Evolutionary conservation across 2,113 vertebrate genomes (phyloP).

Genomic region (Leiothrix lutea): DNA sequence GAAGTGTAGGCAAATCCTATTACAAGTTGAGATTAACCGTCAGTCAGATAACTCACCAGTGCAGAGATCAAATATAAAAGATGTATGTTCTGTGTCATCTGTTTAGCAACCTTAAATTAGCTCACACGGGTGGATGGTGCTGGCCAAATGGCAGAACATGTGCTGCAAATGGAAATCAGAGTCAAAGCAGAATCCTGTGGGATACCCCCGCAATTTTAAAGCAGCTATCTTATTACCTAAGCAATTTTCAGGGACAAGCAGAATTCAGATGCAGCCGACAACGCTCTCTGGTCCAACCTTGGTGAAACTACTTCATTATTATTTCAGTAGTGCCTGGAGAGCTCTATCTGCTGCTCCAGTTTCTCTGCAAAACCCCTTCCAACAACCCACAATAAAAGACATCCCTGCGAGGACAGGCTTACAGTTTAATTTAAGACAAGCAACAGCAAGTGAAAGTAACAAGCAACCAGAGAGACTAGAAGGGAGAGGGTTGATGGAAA

Average conservation of each 20-base stretch:
- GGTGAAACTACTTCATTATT: conserved; percentile 63
- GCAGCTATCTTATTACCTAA: conserved; percentile 56
- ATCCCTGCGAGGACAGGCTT: not conserved
- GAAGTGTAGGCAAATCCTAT: conserved; percentile 49
- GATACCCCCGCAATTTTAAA: conserved; percentile 51
- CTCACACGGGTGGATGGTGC: conserved; percentile 16
- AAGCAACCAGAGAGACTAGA: not conserved
- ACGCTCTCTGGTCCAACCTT: not conserved
- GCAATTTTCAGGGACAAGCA: conserved; percentile 48
- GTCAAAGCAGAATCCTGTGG: conserved; percentile 56
- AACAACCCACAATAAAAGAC: conserved; percentile 23
- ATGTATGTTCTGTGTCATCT: conserved; percentile 53
- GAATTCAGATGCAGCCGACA: conserved; percentile 6
- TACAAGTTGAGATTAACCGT: conserved; percentile 34
- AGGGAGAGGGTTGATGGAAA: not conserved
- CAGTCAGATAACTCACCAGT: conserved; percentile 50
- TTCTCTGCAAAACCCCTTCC: conserved; percentile 39
- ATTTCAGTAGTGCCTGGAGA: conserved; percentile 60
- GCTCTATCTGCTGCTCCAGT: conserved; percentile 32
- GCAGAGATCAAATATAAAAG: conserved; percentile 62
- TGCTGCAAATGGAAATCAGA: conserved; percentile 52
- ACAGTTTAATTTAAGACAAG: conserved; percentile 40
- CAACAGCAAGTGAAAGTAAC: conserved; percentile 7
- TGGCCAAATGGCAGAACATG: conserved; percentile 58
- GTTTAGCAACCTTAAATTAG: conserved; percentile 60